These are phyloP conservation scores for Budorcas taxicolor DNA, from an alignment of 2,113 vertebrate genomes.

Conservation along the genomic window DNA sequence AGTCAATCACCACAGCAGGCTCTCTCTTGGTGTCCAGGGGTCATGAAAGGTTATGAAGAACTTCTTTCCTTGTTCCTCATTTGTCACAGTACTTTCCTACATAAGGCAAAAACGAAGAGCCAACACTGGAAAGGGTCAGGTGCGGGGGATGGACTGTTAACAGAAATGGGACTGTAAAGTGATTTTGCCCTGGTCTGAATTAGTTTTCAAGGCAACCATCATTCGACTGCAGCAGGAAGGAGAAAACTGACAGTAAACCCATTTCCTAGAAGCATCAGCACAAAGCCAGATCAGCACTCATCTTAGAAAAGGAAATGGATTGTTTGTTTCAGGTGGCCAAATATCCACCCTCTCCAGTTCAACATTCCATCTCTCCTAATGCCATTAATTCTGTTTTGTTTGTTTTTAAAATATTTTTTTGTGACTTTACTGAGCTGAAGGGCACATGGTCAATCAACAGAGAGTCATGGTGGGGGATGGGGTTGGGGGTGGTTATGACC, in stretches of 20 bases:
- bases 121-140: background rate
- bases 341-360: background rate
- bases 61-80: background rate
- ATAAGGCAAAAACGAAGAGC: background rate
- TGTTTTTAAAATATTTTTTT: background rate
- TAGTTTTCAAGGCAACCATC: background rate
- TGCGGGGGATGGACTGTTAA: fast-evolving
- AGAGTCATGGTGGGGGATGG: fast-evolving
- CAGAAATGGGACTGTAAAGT: background rate
- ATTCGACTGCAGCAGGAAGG: slow-evolving; percentile 49
- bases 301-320: slow-evolving; percentile 61
- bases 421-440: background rate
- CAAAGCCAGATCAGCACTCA: slow-evolving; percentile 57
- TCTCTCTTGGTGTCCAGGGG: background rate
- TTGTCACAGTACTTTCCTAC: background rate
- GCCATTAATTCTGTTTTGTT: background rate
- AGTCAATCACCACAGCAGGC: fast-evolving
- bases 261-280: slow-evolving; percentile 55
- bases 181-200: background rate
- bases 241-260: background rate
- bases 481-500: background rate
- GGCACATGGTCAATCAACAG: background rate
- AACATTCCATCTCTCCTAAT: background rate
- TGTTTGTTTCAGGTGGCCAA: background rate
- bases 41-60: background rate